A percentile compares a stretch with the other conserved stretches of the same genome.
These are phyloP conservation scores for Dryobotodes eremita DNA, from an alignment of 2,888 invertebrate genomes.

Conservation along the genomic window DNA sequence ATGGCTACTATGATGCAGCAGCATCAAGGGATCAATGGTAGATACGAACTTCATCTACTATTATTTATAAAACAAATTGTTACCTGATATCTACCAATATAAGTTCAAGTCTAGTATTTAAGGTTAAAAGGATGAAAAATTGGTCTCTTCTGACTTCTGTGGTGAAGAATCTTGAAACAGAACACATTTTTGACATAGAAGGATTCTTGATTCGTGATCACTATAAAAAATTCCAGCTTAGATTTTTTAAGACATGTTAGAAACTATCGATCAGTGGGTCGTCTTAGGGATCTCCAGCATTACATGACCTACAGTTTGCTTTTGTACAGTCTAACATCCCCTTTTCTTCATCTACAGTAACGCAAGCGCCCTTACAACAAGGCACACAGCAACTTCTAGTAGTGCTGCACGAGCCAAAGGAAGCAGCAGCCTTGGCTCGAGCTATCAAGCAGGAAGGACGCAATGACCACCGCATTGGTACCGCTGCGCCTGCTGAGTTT, in stretches of 20 bases:
- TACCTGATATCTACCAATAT: too few species aligned
- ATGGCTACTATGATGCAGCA: constrained; percentile 90
- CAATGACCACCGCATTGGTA: constrained; percentile 84
- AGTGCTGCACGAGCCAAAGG: constrained; percentile 89
- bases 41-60: not conserved
- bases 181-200: not conserved
- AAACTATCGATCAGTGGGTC: too few species aligned
- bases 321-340: not conserved
- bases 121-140: too few species aligned
- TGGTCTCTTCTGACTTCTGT: not conserved
- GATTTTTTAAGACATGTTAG: not conserved
- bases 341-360: constrained; percentile 65
- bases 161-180: too few species aligned
- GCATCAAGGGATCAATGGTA: constrained; percentile 78
- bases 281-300: too few species aligned
- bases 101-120: too few species aligned
- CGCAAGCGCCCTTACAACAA: constrained; percentile 84
- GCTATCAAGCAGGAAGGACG: constrained; percentile 90
- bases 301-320: not conserved
- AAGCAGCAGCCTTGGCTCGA: constrained; percentile 87
- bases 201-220: not conserved
- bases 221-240: not conserved
- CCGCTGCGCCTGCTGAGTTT: constrained; percentile 81
- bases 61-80: not conserved
- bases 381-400: constrained; percentile 89